These are phyloP conservation scores for Silurus aristotelis DNA, from an alignment of 2,797 vertebrate genomes.

Conservation along the genomic window DNA sequence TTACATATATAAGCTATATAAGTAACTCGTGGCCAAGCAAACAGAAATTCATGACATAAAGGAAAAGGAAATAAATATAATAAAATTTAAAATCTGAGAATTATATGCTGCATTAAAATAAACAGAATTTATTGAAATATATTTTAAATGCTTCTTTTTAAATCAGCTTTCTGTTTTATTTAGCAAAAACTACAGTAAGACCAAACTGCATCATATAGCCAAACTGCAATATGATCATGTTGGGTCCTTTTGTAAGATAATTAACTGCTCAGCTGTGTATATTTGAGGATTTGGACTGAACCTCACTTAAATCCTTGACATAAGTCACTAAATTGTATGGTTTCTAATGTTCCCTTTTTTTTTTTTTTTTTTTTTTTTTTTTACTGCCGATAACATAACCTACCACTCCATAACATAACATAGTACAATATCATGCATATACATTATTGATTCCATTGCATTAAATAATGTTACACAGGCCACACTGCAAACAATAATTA, in stretches of 20 bases:
- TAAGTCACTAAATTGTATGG: background rate
- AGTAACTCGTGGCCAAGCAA: background rate
- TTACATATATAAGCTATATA: background rate
- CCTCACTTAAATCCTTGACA: background rate
- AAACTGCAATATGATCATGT: background rate
- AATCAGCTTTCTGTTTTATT: background rate
- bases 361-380: too few species aligned
- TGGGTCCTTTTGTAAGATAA: background rate
- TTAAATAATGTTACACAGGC: background rate
- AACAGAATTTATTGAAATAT: background rate
- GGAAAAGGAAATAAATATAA: background rate
- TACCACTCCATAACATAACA: background rate
- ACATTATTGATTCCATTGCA: background rate
- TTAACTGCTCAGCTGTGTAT: background rate
- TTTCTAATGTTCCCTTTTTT: background rate
- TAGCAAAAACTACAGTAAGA: background rate
- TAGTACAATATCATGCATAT: background rate
- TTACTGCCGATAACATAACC: too few species aligned
- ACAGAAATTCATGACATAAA: background rate
- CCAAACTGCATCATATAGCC: background rate
- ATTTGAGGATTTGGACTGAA: background rate
- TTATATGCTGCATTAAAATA: background rate
- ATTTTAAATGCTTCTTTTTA: background rate
- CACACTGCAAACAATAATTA: background rate
- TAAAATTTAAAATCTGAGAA: background rate